Base-by-base conservation (phyloP, 2,113 vertebrate species). In the Indri indri region DNA sequence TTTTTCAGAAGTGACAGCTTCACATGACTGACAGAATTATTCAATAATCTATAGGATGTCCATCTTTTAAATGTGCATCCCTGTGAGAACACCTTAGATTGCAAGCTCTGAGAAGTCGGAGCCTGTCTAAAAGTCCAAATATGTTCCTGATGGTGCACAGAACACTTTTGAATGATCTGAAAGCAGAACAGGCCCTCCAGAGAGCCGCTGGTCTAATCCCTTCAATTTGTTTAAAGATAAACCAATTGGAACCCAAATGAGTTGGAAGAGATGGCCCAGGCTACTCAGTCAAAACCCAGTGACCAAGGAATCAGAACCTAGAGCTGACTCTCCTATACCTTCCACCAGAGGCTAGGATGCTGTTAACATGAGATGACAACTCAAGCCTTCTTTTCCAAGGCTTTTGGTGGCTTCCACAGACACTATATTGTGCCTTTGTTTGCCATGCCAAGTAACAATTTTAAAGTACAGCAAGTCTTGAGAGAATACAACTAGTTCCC, bases 401-500 rank as follows among this genome's bases (percentile, higher is more conserved):
- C 9, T 52, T 76, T 54, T 84, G 23, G 54, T 54, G 40, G 82
- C 45, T 86, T 30, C 95, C 77, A 63, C 27, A 73, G 34, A 45
- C 54, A 84, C 40, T 63, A 22, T 30, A 30, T 4, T 9, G 20
- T 34, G 7, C 52, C 47, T 93, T 14, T 18, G 27, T 13, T 61
- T 65, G 66, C 54, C 87, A 63, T 8, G 57, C 74, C 54, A 95
- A 92, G 66, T 23, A 77, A 52, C 80, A 76, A 37, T n/a, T 66
- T 52, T 82, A 12, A 93, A 83, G 88, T 32, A 92, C 66, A 77
- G 23, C 40, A 73, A 71, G 54, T 83, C 68, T 71, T 82, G 73
- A 68, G 86, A 88, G 77, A 92, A 90, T n/a, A 83, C 52, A 65
- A 73, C 61, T 32, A 30, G 73, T 77, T 87, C 74, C 80, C 40